Evolutionary conservation across 2,888 invertebrate genomes (phyloP), one percentile per base, ranked within the genome.

Genomic region (Archips xylosteana): DNA sequence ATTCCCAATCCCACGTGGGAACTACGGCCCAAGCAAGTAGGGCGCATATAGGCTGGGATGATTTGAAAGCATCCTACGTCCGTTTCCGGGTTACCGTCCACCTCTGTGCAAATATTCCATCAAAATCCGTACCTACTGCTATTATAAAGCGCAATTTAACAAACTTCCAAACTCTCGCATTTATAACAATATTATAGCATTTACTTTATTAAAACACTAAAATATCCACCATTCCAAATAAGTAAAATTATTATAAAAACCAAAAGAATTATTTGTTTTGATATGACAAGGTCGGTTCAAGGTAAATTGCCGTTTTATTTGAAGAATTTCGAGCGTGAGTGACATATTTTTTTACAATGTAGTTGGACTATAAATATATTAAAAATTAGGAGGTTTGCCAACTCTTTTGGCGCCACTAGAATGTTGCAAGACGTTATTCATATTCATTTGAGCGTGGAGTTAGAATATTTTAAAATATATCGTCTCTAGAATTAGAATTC

Each of bases 351-450:
- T 59, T 73, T 64, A 69, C 68, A 42, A 69, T 32, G 63, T 73
- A 13, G 39, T 64, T 13, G 39, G 47, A 34, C 13, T 73, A 69
- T 59, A 73, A 73, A 73, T 73, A 73, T 64, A 57, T 73, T 42
- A 63, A 64, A 59, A 73, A 69, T 73, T 73, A 73, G 73, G 73
- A 69, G 63, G 49, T 12, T 59, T 63, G 73, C 73, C 73, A 73
- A 70, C 59, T 69, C 42, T 51, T 59, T 69, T 73, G 73, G 73
- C 73, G 73, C 73, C 73, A 73, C 73, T 64, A 64, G 32, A 73
- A 64, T 60, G 59, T 68, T 64, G 59, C 69, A 64, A 73, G 69
- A 69, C 68, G 64, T 69, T 68, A 73, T 63, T 72, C 62, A 63
- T 49, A 72, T 68, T 69, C 60, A 15, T 60, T 59, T 34, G 47